These are phyloP conservation scores for Pseudopodoces humilis DNA, from an alignment of 2,113 vertebrate genomes.

Conservation along the genomic window DNA sequence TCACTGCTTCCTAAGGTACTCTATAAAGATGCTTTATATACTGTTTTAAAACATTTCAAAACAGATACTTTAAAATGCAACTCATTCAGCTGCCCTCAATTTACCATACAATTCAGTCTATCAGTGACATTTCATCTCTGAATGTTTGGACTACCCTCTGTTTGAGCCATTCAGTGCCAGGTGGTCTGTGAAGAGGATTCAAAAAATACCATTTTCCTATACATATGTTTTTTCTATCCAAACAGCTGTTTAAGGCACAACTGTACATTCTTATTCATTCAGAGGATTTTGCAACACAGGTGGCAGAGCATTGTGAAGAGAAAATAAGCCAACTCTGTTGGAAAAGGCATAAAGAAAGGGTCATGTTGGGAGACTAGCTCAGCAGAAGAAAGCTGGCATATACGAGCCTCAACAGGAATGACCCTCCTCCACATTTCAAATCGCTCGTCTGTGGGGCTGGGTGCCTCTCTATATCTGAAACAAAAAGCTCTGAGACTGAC, in stretches of 20 bases:
- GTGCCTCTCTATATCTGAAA: neutral
- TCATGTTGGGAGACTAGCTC: neutral
- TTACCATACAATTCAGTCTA: neutral
- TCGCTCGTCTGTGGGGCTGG: neutral
- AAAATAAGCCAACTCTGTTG: neutral
- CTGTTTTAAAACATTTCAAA: neutral
- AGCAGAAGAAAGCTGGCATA: neutral
- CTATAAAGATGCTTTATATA: neutral
- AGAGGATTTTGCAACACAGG: neutral
- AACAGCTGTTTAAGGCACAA: neutral
- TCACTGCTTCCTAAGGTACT: neutral
- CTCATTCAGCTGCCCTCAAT: neutral
- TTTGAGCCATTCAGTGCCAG: neutral
- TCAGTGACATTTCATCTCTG: neutral
- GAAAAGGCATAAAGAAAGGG: neutral
- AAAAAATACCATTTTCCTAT: neutral
- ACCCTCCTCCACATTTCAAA: neutral
- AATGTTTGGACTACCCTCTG: neutral
- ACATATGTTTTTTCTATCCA: neutral
- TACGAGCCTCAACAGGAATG: neutral
- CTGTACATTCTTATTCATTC: neutral
- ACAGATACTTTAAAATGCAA: neutral
- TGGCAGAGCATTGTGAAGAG: neutral
- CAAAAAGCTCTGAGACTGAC: neutral
- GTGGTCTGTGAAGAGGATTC: neutral